Evolutionary conservation across 2,888 invertebrate genomes (phyloP).

Genomic region (Epsilonema sp.): DNA sequence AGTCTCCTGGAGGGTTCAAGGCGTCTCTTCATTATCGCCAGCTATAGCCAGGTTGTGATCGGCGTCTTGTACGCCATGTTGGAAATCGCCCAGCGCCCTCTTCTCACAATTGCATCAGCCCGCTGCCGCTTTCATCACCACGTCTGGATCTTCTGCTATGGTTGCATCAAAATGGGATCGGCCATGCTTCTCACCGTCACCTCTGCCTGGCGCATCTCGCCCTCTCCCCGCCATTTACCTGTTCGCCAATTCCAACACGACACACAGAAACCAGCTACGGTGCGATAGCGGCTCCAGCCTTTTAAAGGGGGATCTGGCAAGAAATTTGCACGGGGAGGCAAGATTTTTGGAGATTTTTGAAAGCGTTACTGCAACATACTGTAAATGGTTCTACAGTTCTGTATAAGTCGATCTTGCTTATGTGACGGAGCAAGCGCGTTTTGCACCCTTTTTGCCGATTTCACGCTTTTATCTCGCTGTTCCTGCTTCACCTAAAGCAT

Average conservation of each 20-base stretch:
- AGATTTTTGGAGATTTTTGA: too few relatives aligned
- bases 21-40: not conserved
- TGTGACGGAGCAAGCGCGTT: too few relatives aligned
- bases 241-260: not conserved
- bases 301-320: not conserved
- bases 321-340: too few relatives aligned
- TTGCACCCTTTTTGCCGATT: too few relatives aligned
- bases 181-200: constrained; percentile 1
- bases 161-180: not conserved
- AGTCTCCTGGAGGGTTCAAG: not conserved
- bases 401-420: too few relatives aligned
- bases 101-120: constrained; percentile 5
- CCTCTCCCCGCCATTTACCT: not conserved
- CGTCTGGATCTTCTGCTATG: not conserved
- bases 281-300: not conserved
- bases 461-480: too few relatives aligned
- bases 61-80: constrained; percentile 2
- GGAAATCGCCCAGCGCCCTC: not conserved
- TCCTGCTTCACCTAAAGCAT: too few relatives aligned
- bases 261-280: not conserved
- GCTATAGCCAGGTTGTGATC: not conserved
- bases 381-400: too few relatives aligned
- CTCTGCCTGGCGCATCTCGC: not conserved
- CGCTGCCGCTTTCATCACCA: constrained; percentile 3
- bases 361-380: too few relatives aligned